Evolutionary conservation across 2,113 vertebrate genomes (phyloP), one percentile per base, ranked within the genome.

Genomic region (Pachypanchax playfairii): DNA sequence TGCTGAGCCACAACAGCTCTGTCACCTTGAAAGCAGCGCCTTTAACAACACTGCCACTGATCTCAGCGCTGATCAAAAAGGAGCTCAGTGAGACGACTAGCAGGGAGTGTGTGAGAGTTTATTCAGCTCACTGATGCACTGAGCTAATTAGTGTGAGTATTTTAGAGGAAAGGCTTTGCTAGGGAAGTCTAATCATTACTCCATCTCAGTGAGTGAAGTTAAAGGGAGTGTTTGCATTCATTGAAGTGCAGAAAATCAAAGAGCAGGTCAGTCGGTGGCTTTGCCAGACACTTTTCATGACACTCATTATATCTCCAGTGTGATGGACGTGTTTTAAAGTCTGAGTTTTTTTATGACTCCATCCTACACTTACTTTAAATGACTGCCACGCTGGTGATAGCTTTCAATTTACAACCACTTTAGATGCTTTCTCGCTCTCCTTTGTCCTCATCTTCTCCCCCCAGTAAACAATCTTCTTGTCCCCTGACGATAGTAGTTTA

Each of bases 271-370:
- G n/a, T n/a, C n/a, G 49, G 44, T 43, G 54, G 64, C 44, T 70
- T 70, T 80, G 71, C 70, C 58, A 64, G 68, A 42, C 56, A 46
- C 70, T 35, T 22, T 72, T 82, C 67, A 75, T 59, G 72, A 79
- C 79, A 55, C 62, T 89, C 78, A 84, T 88, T 90, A 89, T 89
- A 84, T 75, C 58, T 64, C 56, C 54, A 86, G 79, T 80, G 70
- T 67, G 73, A 83, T 43, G 75, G 73, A 65, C 75, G 78, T 59
- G 65, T 87, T 86, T 80, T 73, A 89, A 85, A 86, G 75, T 77
- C 78, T 88, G 78, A 58, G 86, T 88, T 73, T 80, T n/a, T 83
- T 85, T 76, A 88, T 75, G 70, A 65, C 59, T 75, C 43, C 71
- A 69, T 62, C 78, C 82, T 85, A 78, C 75, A 75, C 79, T 68